Conservation (phyloP, 2,113 vertebrate genomes). For the Sminthopsis crassicaudata region DNA sequence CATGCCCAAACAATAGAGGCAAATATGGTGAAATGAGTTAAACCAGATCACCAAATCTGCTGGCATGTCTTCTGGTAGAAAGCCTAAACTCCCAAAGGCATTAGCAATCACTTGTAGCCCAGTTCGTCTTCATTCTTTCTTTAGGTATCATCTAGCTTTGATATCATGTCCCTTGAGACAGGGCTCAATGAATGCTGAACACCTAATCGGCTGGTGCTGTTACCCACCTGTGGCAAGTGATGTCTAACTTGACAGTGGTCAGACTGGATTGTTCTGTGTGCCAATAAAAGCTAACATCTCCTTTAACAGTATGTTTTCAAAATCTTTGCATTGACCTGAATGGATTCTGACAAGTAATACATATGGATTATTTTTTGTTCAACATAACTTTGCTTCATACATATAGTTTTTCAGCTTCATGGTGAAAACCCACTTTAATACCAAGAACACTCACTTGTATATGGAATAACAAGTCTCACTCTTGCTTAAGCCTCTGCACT, state of each 20-base stretch:
- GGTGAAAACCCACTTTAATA: neutral
- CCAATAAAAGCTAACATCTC: too few species aligned
- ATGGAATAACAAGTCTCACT: neutral
- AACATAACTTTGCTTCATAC: neutral
- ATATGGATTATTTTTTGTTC: neutral
- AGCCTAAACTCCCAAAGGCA: neutral
- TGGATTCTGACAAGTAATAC: neutral
- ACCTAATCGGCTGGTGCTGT: neutral
- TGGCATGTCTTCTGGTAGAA: neutral
- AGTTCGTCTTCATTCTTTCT: neutral
- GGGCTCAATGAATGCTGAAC: neutral
- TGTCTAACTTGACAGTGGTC: neutral
- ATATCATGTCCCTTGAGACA: neutral
- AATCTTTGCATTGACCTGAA: too few species aligned
- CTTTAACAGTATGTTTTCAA: too few species aligned
- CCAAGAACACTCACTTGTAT: neutral
- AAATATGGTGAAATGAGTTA: neutral
- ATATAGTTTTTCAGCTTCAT: neutral
- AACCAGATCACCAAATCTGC: neutral
- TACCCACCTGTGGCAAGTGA: neutral
- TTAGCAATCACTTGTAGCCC: neutral
- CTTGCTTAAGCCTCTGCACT: neutral
- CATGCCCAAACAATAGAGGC: neutral
- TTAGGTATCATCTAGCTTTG: neutral
- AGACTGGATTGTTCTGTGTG: neutral